A percentile compares a stretch with the other conserved stretches of the same genome.
These are phyloP conservation scores for Argopecten irradians DNA, from an alignment of 1,140 invertebrate species.

Conservation along the genomic window DNA sequence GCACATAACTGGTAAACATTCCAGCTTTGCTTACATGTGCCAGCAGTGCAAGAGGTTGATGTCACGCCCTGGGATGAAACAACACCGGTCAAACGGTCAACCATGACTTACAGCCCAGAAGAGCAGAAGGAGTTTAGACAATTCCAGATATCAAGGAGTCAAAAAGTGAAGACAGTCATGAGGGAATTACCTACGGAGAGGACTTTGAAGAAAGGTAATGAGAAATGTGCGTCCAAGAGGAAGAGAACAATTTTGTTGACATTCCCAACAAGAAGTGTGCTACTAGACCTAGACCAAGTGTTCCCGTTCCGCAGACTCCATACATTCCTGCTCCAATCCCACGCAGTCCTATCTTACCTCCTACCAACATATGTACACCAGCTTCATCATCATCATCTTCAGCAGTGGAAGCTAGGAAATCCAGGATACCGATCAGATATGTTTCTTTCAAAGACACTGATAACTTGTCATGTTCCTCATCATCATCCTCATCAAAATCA, in stretches of 20 bases:
- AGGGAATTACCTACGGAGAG: not conserved
- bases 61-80: not conserved
- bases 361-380: not conserved
- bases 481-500: not conserved
- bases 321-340: not conserved
- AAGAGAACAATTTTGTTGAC: not conserved
- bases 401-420: not conserved
- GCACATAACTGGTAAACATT: constrained; percentile 32
- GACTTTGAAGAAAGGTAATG: not conserved
- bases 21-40: constrained; percentile 31
- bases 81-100: not conserved
- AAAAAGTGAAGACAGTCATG: not conserved
- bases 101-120: not conserved
- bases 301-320: too few relatives aligned
- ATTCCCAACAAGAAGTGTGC: not conserved
- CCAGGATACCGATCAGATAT: not conserved
- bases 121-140: not conserved
- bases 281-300: too few relatives aligned
- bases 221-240: not conserved
- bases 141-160: not conserved
- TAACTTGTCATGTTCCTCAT: not conserved
- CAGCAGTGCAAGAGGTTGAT: constrained; percentile 18
- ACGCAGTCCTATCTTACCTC: not conserved
- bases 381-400: not conserved
- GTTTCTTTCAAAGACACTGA: not conserved